Conservation (phyloP, 2,113 vertebrate species). For the Echinops telfairi region DNA sequence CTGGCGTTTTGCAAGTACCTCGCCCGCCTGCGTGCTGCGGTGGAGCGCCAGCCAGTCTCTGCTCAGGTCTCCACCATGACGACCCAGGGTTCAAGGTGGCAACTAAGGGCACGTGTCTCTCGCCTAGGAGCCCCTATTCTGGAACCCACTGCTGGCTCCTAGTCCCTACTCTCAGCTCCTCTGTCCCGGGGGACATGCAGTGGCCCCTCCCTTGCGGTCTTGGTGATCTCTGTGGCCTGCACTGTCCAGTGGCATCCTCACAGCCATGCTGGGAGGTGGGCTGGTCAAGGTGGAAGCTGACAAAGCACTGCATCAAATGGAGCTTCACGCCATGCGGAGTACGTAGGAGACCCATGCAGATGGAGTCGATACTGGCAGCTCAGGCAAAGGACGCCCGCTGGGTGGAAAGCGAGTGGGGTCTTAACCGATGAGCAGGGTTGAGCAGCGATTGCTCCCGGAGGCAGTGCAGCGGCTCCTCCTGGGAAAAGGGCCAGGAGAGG, state of each 20-base stretch:
- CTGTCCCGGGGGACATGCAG: not conserved
- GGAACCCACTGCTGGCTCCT: not conserved
- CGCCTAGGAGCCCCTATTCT: not conserved
- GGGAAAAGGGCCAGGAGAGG: conserved; percentile 5
- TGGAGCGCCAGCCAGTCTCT: not conserved
- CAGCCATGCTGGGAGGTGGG: not conserved
- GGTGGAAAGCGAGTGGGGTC: conserved; percentile 60
- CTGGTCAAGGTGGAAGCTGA: not conserved
- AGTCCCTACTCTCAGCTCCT: not conserved
- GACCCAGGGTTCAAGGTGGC: not conserved
- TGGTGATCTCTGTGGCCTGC: not conserved
- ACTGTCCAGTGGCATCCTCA: not conserved
- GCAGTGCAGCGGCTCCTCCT: conserved; percentile 16
- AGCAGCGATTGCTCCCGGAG: conserved; percentile 49
- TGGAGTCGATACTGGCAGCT: conserved; percentile 69
- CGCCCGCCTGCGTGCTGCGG: not conserved
- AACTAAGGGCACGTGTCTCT: not conserved
- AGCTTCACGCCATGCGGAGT: conserved; percentile 5
- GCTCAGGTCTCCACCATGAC: not conserved
- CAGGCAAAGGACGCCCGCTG: conserved; percentile 23
- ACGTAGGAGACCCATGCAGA: conserved; percentile 60
- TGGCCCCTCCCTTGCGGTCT: not conserved
- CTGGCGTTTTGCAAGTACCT: not conserved
- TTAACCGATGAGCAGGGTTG: conserved; percentile 50
- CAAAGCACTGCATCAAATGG: conserved; percentile 10